Evolutionary conservation across 1,140 invertebrate species (phyloP).

Genomic region (Drosophila aff.): DNA sequence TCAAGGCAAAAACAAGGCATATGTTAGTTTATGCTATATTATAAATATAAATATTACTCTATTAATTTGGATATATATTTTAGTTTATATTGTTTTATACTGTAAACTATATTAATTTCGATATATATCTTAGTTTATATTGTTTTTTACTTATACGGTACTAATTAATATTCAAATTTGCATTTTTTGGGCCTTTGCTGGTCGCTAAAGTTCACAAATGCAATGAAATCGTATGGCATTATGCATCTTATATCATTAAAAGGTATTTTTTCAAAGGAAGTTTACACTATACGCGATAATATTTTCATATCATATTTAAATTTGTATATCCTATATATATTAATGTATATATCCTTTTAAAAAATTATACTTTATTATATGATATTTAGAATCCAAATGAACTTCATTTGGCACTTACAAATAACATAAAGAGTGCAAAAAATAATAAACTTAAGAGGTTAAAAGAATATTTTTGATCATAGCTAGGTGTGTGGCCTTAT

Average conservation of each 20-base stretch:
- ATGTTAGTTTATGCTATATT: not conserved
- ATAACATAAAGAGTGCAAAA: too few species aligned
- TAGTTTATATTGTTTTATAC: not conserved
- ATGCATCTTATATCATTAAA: too few species aligned
- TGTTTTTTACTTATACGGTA: too few species aligned
- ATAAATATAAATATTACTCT: too few species aligned
- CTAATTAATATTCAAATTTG: not conserved
- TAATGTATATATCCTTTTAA: not conserved
- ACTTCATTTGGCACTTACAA: not conserved
- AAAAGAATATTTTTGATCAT: not conserved
- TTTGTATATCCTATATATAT: too few species aligned
- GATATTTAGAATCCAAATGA: not conserved
- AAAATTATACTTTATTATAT: too few species aligned
- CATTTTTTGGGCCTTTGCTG: not conserved
- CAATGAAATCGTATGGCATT: too few species aligned
- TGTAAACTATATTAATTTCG: too few species aligned
- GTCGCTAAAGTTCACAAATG: too few species aligned
- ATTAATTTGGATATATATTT: not conserved
- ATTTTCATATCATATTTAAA: too few species aligned
- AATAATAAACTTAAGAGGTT: not conserved
- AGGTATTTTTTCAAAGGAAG: too few species aligned
- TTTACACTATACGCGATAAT: too few species aligned
- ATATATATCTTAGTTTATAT: not conserved
- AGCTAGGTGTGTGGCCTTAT: slow-evolving; percentile 20
- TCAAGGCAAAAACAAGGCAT: not conserved